Evolutionary conservation across 2,113 vertebrate species (phyloP).

Genomic region (Aramus guarauna): DNA sequence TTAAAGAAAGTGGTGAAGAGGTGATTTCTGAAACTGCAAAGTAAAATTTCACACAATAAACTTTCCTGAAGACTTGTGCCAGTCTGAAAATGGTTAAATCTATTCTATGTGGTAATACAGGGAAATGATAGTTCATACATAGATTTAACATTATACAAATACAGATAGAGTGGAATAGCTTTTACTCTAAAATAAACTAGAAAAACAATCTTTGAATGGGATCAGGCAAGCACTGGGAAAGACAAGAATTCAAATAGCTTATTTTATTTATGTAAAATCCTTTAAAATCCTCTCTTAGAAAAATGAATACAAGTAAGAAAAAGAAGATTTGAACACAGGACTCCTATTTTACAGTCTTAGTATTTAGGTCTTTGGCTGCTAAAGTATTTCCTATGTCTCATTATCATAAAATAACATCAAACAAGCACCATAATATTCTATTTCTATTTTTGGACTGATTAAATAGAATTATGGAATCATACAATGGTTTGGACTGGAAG

Average conservation of each 20-base stretch:
- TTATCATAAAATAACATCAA: background rate
- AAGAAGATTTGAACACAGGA: background rate
- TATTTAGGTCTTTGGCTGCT: background rate
- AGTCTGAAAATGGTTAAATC: background rate
- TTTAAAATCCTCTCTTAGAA: background rate
- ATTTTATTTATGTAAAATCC: background rate
- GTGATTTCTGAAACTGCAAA: background rate
- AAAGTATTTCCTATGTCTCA: background rate
- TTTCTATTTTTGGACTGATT: background rate
- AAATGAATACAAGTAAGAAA: background rate
- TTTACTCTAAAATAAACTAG: background rate
- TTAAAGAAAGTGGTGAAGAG: background rate
- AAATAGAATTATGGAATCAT: background rate
- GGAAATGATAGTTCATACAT: background rate
- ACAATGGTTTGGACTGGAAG: background rate
- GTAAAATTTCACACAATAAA: background rate
- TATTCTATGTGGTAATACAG: background rate
- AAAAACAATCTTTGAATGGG: background rate
- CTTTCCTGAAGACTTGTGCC: background rate
- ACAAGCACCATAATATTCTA: background rate
- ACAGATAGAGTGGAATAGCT: background rate
- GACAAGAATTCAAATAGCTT: background rate
- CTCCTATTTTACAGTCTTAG: background rate
- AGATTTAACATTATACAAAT: background rate
- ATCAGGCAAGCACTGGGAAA: background rate